These are phyloP conservation scores for Teleogryllus occipitalis DNA, from an alignment of 1,140 invertebrate genomes.

Conservation along the genomic window DNA sequence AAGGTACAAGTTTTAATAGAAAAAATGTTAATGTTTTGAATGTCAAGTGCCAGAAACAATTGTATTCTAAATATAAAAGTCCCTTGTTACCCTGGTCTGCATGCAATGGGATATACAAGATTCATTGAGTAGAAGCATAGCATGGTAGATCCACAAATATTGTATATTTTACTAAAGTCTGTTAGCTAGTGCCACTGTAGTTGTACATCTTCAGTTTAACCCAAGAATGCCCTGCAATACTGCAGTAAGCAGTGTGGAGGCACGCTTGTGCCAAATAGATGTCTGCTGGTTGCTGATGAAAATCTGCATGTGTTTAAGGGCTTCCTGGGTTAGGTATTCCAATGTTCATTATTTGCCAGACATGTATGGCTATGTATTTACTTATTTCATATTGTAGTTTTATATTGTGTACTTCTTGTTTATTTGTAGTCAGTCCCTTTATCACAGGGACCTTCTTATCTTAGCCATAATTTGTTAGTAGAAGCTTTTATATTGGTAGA, in stretches of 20 bases:
- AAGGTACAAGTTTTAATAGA: slow-evolving; percentile 1
- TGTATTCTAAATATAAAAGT: slow-evolving; percentile 12
- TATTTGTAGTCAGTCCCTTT: slow-evolving; percentile 18
- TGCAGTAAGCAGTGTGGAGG: neutral
- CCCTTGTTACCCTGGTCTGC: slow-evolving; percentile 13
- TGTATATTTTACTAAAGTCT: slow-evolving; percentile 18
- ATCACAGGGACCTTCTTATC: slow-evolving; percentile 9
- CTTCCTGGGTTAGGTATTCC: slow-evolving; percentile 11
- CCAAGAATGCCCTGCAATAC: slow-evolving; percentile 14
- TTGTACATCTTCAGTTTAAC: slow-evolving; percentile 16
- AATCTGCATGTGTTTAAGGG: slow-evolving; percentile 9
- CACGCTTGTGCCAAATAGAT: neutral
- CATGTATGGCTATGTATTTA: slow-evolving; percentile 17
- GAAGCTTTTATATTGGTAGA: slow-evolving; percentile 21
- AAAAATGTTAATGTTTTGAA: neutral
- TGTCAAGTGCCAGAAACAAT: slow-evolving; percentile 11
- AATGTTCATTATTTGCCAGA: neutral
- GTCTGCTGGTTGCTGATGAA: slow-evolving; percentile 7
- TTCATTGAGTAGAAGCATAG: slow-evolving; percentile 15
- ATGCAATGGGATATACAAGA: slow-evolving; percentile 16
- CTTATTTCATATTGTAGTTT: slow-evolving; percentile 19
- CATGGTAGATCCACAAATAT: slow-evolving; percentile 18
- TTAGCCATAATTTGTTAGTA: slow-evolving; percentile 21
- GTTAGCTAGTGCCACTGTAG: slow-evolving; percentile 18
- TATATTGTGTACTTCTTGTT: slow-evolving; percentile 19